Evolutionary conservation across 2,888 invertebrate genomes (phyloP).

Genomic region (Saturnia japonica): DNA sequence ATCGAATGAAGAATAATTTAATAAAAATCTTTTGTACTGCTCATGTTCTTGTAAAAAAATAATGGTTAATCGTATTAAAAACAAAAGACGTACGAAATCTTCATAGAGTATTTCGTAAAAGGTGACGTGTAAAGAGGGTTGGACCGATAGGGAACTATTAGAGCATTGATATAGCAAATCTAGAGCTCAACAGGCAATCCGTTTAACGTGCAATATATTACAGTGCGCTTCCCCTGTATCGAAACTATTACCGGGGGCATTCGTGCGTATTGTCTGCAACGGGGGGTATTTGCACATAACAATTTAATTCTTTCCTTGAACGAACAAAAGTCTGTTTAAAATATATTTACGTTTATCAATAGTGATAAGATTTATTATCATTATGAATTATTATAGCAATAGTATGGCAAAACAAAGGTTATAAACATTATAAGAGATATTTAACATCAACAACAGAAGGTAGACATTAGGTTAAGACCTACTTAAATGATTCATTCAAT

Average conservation of each 20-base stretch:
- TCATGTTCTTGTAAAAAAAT: background rate
- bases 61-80: background rate
- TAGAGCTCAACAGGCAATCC: constrained; percentile 63
- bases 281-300: constrained; percentile 15
- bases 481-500: too few relatives aligned
- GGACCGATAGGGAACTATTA: constrained; percentile 31
- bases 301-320: constrained; percentile 12
- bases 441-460: too few relatives aligned
- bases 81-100: background rate
- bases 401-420: background rate
- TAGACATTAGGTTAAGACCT: too few relatives aligned
- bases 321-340: constrained; percentile 3
- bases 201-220: constrained; percentile 77
- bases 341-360: background rate
- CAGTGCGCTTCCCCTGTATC: constrained; percentile 53
- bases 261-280: constrained; percentile 53
- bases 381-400: background rate
- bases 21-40: too few relatives aligned
- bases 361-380: background rate
- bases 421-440: background rate
- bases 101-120: constrained; percentile 22
- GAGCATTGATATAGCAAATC: constrained; percentile 54
- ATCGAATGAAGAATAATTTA: too few relatives aligned
- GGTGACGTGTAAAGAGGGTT: constrained; percentile 14
- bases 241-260: constrained; percentile 65